These are phyloP conservation scores for Oreocharis arfaki DNA, from an alignment of 2,113 vertebrate species.

Conservation along the genomic window DNA sequence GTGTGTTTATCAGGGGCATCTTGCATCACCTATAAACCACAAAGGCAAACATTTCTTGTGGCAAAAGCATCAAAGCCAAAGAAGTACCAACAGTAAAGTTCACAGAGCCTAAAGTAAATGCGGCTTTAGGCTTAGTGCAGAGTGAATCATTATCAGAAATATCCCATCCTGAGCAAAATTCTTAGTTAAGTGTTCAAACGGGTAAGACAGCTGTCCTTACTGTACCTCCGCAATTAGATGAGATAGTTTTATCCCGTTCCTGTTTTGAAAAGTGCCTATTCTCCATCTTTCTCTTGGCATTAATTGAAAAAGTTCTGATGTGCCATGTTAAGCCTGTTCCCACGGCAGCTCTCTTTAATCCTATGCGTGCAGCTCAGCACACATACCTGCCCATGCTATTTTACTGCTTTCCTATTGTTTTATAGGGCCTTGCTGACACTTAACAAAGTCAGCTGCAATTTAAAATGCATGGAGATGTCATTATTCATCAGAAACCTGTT, in stretches of 20 bases:
- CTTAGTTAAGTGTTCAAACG: not conserved
- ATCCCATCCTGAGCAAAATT: not conserved
- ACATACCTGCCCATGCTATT: rapidly evolving
- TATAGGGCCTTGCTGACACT: not conserved
- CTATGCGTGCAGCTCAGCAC: not conserved
- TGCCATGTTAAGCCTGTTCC: not conserved
- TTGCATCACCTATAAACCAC: not conserved
- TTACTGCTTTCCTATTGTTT: not conserved
- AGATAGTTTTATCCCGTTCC: not conserved
- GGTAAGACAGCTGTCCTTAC: not conserved
- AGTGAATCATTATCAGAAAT: not conserved
- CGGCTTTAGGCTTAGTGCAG: not conserved
- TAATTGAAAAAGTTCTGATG: not conserved
- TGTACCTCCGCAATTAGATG: not conserved
- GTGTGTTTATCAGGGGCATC: not conserved
- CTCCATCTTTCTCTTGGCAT: not conserved
- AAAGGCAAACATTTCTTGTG: not conserved
- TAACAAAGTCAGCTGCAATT: not conserved
- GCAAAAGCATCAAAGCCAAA: not conserved
- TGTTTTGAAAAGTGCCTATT: not conserved
- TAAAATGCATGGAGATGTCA: not conserved
- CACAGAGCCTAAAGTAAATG: not conserved
- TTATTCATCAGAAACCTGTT: not conserved
- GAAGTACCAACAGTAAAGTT: not conserved
- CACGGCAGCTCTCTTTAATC: not conserved